phyloP scores from a whole-genome alignment of 2,888 invertebrate species.

The Hofmannophila pseudospretella region DNA sequence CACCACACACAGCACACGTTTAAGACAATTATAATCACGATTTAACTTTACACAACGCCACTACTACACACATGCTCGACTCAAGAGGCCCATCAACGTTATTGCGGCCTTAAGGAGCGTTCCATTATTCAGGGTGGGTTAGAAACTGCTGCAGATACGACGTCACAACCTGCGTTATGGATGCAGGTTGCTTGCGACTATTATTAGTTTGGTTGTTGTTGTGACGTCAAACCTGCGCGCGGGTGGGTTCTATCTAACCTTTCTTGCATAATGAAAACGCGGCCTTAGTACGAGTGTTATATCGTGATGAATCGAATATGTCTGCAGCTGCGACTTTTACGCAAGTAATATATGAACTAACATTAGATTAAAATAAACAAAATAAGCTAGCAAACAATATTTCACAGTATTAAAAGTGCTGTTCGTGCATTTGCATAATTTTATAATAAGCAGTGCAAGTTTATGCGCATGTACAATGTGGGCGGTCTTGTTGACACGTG shows the following conservation, averaged over 20 bases:
- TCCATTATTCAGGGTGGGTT: too few species aligned
- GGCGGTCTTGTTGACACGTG: slow-evolving; percentile 15
- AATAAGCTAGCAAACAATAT: slow-evolving; percentile 65
- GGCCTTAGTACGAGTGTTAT: too few species aligned
- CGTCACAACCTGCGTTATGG: too few species aligned
- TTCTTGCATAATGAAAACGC: too few species aligned
- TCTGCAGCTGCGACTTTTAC: not conserved
- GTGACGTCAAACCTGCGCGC: too few species aligned
- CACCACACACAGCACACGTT: slow-evolving; percentile 55
- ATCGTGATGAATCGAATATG: slow-evolving; percentile 5
- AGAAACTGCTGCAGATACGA: too few species aligned
- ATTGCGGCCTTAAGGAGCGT: too few species aligned
- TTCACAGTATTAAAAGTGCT: slow-evolving; percentile 51
- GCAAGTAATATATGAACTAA: slow-evolving; percentile 10
- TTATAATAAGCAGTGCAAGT: slow-evolving; percentile 70
- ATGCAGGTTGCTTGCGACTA: too few species aligned
- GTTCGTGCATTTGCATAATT: slow-evolving; percentile 64
- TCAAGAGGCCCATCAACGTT: too few species aligned
- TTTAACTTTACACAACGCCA: not conserved
- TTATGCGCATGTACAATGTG: slow-evolving; percentile 44
- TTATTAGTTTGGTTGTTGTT: too few species aligned
- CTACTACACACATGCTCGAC: slow-evolving; percentile 4
- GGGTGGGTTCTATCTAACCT: too few species aligned
- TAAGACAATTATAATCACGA: slow-evolving; percentile 20
- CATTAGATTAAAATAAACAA: slow-evolving; percentile 37